Percentiles rank a stretch among this genome's conserved stretches.
Conservation (phyloP, 2,797 vertebrate genomes). For the Pseudochirops corinnae region DNA sequence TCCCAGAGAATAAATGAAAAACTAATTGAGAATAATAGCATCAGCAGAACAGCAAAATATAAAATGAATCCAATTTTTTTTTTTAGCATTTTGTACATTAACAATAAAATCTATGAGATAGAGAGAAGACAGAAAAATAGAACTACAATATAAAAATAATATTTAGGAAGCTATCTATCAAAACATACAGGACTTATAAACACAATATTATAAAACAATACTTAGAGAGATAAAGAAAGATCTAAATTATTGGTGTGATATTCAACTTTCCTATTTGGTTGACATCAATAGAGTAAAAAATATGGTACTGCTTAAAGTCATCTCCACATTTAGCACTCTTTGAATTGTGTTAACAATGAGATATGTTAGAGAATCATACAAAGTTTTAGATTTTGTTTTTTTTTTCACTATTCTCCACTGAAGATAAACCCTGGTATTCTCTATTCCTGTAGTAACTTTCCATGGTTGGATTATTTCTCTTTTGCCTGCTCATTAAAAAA, state of each 20-base stretch:
- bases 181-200: neutral
- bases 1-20: neutral
- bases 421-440: too few species aligned
- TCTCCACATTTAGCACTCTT: too few species aligned
- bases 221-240: neutral
- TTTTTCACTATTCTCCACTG: too few species aligned
- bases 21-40: neutral
- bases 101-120: too few species aligned
- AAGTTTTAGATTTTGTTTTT: too few species aligned
- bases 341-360: too few species aligned
- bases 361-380: too few species aligned
- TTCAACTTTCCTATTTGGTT: neutral
- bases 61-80: neutral
- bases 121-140: neutral
- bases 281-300: neutral
- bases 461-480: too few species aligned
- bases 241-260: neutral
- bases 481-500: too few species aligned
- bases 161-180: neutral
- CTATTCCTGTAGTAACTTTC: too few species aligned
- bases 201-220: neutral
- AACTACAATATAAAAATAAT: neutral
- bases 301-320: too few species aligned
- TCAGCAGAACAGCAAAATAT: neutral
- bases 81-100: neutral